These are phyloP conservation scores for Rhagophthalmus giganteus DNA, from an alignment of 2,888 invertebrate genomes.

Conservation along the genomic window DNA sequence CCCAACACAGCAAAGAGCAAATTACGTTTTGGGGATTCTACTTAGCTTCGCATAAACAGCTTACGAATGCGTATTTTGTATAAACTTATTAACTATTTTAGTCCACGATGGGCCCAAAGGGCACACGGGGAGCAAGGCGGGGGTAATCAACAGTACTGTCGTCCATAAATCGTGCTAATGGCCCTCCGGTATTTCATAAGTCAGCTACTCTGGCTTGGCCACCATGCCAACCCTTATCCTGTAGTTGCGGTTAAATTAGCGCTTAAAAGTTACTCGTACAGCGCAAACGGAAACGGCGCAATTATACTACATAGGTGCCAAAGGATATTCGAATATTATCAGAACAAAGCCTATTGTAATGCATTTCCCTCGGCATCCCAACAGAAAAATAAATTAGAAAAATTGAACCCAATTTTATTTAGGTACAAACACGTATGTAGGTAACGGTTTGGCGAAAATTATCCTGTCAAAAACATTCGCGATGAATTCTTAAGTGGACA, in stretches of 20 bases:
- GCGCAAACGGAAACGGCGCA: not conserved
- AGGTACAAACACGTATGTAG: too few relatives aligned
- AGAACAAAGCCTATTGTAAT: too few relatives aligned
- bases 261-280: conserved; percentile 13
- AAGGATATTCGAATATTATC: too few relatives aligned
- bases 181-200: conserved; percentile 56
- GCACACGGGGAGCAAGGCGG: conserved; percentile 33
- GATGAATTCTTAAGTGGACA: too few relatives aligned
- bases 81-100: conserved; percentile 34
- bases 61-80: conserved; percentile 15
- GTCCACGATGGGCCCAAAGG: conserved; percentile 32
- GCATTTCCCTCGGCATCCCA: too few relatives aligned
- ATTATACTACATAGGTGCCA: too few relatives aligned
- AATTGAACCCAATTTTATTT: too few relatives aligned
- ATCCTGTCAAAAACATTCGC: too few relatives aligned
- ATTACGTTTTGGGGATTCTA: conserved; percentile 11
- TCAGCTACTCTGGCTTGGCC: conserved; percentile 37
- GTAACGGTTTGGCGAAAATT: too few relatives aligned
- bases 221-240: conserved; percentile 30
- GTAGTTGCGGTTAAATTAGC: conserved; percentile 31
- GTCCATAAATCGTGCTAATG: conserved; percentile 55
- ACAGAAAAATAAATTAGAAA: too few relatives aligned
- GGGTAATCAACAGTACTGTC: conserved; percentile 48
- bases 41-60: conserved; percentile 9
- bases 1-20: not conserved